phyloP scores from a whole-genome alignment of 2,797 vertebrate genomes.

The Lerista edwardsae region DNA sequence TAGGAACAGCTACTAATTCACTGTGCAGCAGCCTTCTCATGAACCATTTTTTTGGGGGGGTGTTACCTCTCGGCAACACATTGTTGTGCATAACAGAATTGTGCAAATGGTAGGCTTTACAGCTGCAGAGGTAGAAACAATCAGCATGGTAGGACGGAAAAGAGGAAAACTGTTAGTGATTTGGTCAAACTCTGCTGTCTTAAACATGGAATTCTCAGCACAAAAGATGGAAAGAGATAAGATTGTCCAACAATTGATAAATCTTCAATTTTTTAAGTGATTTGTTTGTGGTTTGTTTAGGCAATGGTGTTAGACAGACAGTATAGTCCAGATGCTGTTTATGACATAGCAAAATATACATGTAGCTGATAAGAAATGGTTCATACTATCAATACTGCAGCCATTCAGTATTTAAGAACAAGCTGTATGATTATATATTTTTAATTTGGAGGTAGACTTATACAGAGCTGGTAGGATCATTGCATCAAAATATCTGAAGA shows the following conservation, averaged over 20 bases:
- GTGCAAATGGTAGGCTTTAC: constrained; percentile 10
- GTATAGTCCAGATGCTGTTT: background rate
- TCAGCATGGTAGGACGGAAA: background rate
- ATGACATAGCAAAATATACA: constrained; percentile 2
- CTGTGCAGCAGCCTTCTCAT: constrained; percentile 64
- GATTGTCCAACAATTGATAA: constrained; percentile 33
- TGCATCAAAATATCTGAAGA: constrained; percentile 73
- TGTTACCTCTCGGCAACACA: constrained; percentile 63
- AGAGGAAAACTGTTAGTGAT: background rate
- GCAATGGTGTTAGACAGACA: background rate
- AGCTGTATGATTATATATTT: constrained; percentile 18
- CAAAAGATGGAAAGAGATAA: constrained; percentile 33
- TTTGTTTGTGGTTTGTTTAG: constrained; percentile 32
- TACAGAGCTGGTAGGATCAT: constrained; percentile 75
- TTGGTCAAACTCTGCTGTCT: background rate
- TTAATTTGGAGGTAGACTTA: constrained; percentile 64
- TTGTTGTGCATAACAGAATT: constrained; percentile 33
- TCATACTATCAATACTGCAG: constrained; percentile 3
- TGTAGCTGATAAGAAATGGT: background rate
- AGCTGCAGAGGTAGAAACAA: constrained; percentile 20
- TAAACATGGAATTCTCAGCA: constrained; percentile 6
- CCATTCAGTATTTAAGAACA: constrained; percentile 7
- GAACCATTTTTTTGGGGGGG: constrained; percentile 73
- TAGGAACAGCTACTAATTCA: constrained; percentile 68
- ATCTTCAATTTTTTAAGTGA: constrained; percentile 63